Evolutionary conservation across 2,113 vertebrate genomes (phyloP).

Genomic region (Prunella himalayana): DNA sequence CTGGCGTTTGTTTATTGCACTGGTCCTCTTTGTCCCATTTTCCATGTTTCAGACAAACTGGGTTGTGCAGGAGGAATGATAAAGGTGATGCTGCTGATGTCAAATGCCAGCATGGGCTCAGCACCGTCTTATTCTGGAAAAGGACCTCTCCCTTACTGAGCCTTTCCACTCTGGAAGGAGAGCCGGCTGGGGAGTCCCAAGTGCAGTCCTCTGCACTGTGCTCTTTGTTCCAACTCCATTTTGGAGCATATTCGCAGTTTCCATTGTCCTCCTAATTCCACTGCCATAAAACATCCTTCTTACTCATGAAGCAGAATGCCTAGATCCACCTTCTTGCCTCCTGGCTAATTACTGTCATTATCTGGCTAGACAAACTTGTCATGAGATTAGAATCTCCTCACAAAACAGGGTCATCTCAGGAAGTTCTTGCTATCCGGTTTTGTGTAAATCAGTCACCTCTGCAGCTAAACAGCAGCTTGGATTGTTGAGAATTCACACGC

Average conservation of each 20-base stretch:
- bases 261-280: conserved; percentile 32
- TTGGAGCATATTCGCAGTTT: conserved; percentile 18
- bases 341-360: conserved; percentile 54
- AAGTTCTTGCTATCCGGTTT: conserved; percentile 29
- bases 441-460: conserved; percentile 52
- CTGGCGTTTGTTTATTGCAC: neutral
- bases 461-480: neutral
- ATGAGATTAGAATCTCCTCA: conserved; percentile 45
- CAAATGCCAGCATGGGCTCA: neutral
- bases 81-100: neutral
- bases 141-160: neutral
- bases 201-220: neutral
- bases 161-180: rapidly evolving
- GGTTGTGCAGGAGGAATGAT: neutral
- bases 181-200: neutral
- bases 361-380: conserved; percentile 45
- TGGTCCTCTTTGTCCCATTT: neutral
- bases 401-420: conserved; percentile 40
- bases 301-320: conserved; percentile 33
- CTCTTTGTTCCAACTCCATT: neutral
- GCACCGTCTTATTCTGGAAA: neutral
- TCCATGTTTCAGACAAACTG: neutral
- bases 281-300: conserved; percentile 35
- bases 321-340: conserved; percentile 50
- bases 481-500: conserved; percentile 18